Conservation (phyloP, 2,888 invertebrate species). For the Panopea generosa region DNA sequence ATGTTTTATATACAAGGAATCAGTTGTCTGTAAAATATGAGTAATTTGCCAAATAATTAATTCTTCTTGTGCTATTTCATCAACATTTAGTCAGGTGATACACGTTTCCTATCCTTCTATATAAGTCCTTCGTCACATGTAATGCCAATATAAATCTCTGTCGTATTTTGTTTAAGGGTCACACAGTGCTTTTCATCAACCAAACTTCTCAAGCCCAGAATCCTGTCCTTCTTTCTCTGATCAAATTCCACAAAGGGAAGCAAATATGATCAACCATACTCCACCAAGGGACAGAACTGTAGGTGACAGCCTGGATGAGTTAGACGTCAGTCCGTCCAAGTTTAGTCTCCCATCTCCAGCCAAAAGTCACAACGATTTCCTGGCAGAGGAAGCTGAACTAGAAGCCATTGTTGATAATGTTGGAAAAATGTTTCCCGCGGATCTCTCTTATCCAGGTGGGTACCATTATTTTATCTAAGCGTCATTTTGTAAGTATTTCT, state of each 20-base stretch:
- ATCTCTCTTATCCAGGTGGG: conserved; percentile 59
- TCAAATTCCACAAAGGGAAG: neutral
- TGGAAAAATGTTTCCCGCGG: conserved; percentile 67
- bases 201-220: conserved; percentile 31
- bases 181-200: conserved; percentile 33
- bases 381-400: conserved; percentile 74
- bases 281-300: conserved; percentile 43
- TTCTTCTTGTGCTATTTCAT: too few species aligned
- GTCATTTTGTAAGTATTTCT: neutral
- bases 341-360: conserved; percentile 71
- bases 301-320: conserved; percentile 64
- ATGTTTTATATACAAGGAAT: too few species aligned
- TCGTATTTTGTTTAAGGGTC: conserved; percentile 27
- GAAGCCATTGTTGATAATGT: conserved; percentile 68
- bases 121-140: too few species aligned
- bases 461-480: neutral
- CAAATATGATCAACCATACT: conserved; percentile 6
- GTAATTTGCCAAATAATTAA: too few species aligned
- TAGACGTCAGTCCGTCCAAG: conserved; percentile 67
- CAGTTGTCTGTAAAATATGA: too few species aligned
- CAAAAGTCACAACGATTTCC: conserved; percentile 69
- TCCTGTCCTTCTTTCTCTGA: conserved; percentile 6
- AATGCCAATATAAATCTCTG: too few species aligned
- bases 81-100: too few species aligned
- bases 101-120: too few species aligned